A percentile compares a stretch with the other conserved stretches of the same genome.
Evolutionary conservation across 2,797 vertebrate species (phyloP).

Genomic region (Xenops minutus): DNA sequence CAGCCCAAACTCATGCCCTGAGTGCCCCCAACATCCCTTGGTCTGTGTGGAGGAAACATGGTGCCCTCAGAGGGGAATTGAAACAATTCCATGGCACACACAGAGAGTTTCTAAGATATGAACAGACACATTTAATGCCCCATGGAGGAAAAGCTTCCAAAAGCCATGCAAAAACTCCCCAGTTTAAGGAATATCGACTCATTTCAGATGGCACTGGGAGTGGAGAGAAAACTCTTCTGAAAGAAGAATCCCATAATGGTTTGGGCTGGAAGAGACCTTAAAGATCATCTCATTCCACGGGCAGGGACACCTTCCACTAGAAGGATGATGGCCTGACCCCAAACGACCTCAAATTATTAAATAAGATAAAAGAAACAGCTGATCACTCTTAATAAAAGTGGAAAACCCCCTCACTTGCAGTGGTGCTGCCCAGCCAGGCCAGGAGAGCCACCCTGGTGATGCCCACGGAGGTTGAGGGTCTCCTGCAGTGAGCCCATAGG

Average conservation of each 20-base stretch:
- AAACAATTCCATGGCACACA: neutral
- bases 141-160: neutral
- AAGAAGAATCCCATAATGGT: neutral
- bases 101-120: neutral
- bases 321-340: neutral
- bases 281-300: neutral
- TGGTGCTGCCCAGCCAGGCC: fast-evolving
- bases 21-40: neutral
- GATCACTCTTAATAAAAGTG: neutral
- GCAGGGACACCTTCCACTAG: neutral
- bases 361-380: neutral
- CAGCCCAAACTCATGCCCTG: neutral
- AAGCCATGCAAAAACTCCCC: neutral
- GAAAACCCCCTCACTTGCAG: neutral
- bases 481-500: fast-evolving
- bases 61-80: fast-evolving
- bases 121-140: neutral
- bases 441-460: fast-evolving
- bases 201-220: neutral
- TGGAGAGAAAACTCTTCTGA: neutral
- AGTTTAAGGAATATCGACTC: too few relatives aligned
- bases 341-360: neutral
- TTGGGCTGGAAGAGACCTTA: neutral
- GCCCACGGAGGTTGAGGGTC: neutral
- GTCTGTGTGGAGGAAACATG: fast-evolving